Base-by-base conservation (phyloP, 2,888 invertebrate genomes). In the Deilephila elpenor region DNA sequence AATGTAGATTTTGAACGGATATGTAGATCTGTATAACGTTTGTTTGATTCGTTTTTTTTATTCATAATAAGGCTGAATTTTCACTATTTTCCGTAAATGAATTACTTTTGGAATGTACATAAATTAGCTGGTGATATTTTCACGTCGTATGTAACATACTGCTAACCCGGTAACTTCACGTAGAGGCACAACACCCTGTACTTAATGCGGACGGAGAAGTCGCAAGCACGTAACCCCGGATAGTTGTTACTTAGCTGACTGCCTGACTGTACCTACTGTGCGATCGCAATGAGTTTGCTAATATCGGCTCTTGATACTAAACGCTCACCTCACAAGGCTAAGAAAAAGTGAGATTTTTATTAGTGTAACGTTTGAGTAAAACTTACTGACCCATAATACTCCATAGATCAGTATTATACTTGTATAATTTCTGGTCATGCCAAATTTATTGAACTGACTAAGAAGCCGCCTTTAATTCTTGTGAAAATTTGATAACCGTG, bases 371-470 rank as follows among this genome's bases (percentile, higher is more conserved):
- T 84, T 85, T 80, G 80, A 82, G 78, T 80, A 76, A 83, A 84
- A 82, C 82, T 83, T 83, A 84, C 79, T 86, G 81, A 89, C 83
- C 87, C 87, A 84, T 84, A 86, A 88, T 89, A 91, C 91, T 92
- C 92, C 91, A 86, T 85, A 89, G 93, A 93, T 92, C 93, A 88
- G 90, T 83, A 80, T 88, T 88, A 87, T 87, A 83, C 81, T 79
- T 78, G 80, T 83, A 85, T 88, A 88, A 88, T 85, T 84, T 86
- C 89, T 88, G 92, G 91, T 94, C 93, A 88, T 90, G 94, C 93
- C 93, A 93, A 94, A 94, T 92, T 88, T 86, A 88, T 89, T 88
- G 93, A 89, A 94, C 93, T 94, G 93, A 93, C 82, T 88, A 86
- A 86, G 83, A 88, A 87, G 90, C 93, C 93, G 93, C 93, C 93